phyloP scores from a whole-genome alignment of 1,140 invertebrate genomes.

The Trichonephila inaurata region DNA sequence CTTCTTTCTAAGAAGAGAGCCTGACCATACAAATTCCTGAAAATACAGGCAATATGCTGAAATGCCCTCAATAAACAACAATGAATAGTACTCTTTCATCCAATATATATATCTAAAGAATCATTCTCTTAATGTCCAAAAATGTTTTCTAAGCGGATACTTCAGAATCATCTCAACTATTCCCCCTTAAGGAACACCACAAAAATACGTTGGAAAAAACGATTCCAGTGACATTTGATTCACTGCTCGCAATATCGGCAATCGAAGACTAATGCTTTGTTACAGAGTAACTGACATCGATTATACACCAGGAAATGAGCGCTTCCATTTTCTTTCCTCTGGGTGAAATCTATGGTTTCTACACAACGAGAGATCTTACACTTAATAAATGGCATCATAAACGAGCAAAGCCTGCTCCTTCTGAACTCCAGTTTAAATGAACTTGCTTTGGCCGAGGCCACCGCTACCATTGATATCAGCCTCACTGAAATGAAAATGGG shows the following conservation, averaged over 20 bases:
- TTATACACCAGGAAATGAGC: neutral
- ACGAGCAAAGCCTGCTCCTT: neutral
- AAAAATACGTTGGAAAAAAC: neutral
- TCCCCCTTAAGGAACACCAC: neutral
- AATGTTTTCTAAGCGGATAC: no score
- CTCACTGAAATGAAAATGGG: slow-evolving; percentile 21
- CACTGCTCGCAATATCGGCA: neutral
- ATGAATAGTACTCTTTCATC: no score
- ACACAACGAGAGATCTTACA: neutral
- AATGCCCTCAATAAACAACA: no score
- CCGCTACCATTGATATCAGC: neutral
- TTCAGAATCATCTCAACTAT: neutral
- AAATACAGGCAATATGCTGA: no score
- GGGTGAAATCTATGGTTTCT: neutral
- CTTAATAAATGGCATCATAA: slow-evolving; percentile 40
- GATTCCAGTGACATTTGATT: neutral
- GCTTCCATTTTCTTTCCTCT: neutral
- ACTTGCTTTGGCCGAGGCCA: neutral
- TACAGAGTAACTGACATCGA: slow-evolving; percentile 1
- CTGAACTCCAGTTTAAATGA: slow-evolving; percentile 28
- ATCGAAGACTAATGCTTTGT: slow-evolving; percentile 7
- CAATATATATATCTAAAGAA: no score
- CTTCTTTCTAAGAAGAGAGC: no score
- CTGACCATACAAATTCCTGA: no score
- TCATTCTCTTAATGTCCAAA: no score